phyloP scores from a whole-genome alignment of 1,140 invertebrate species.

The Stegodyphus mimosarum region DNA sequence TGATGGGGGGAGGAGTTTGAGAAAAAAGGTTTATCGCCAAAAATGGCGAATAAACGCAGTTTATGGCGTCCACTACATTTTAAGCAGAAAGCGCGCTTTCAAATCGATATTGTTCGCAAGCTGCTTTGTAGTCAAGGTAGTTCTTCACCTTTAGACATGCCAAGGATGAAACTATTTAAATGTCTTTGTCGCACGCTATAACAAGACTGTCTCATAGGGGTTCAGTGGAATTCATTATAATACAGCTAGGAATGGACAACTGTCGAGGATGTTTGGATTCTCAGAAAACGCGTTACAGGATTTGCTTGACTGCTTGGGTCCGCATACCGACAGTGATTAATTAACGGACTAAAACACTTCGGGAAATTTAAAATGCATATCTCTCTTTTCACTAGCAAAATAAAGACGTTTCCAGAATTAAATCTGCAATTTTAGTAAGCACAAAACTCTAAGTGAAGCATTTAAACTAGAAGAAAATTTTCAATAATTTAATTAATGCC shows the following conservation, averaged over 20 bases:
- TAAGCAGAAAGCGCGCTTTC: conserved; percentile 34
- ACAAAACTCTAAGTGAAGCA: too few species aligned
- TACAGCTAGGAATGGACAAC: conserved; percentile 34
- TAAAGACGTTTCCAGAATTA: too few species aligned
- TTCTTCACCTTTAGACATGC: conserved; percentile 28
- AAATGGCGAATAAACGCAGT: conserved; percentile 18
- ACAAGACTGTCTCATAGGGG: conserved; percentile 30
- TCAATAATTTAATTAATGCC: too few species aligned
- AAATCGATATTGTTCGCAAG: conserved; percentile 41
- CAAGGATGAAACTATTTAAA: conserved; percentile 50
- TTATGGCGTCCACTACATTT: not conserved
- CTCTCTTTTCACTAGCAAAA: too few species aligned
- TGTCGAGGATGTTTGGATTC: conserved; percentile 38
- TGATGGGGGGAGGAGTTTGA: too few species aligned
- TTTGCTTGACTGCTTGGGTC: not conserved
- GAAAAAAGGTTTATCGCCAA: not conserved
- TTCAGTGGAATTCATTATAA: conserved; percentile 41
- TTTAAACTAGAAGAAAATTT: too few species aligned
- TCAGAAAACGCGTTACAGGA: conserved; percentile 20
- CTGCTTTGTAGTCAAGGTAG: conserved; percentile 46
- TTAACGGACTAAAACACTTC: too few species aligned
- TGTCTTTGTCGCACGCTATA: conserved; percentile 52
- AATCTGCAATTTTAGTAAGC: too few species aligned
- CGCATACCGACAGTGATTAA: not conserved
- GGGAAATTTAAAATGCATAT: too few species aligned